Evolutionary conservation across 2,797 vertebrate genomes (phyloP), one percentile per base, ranked within the genome.

Genomic region (Pelobates cultripes): DNA sequence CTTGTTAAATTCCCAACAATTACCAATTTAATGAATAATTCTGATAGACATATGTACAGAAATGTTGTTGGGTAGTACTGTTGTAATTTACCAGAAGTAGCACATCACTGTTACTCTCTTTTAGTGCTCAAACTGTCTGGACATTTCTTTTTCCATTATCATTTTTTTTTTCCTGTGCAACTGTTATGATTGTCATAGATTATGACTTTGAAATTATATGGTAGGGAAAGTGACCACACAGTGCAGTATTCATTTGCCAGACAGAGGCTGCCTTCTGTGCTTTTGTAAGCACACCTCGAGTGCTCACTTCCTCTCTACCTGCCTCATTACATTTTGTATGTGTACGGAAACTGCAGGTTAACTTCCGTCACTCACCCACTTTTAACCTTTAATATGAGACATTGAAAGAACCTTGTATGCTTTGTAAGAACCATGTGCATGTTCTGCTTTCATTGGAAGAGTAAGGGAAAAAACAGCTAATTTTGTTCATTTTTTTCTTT

Each of bases 251-350:
- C 44, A 84, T 72, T 15, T 60, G 67, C 82, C 73, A 79, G 77
- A 84, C 77, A 84, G 71, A 83, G 72, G 51, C 45, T 71, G 72
- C 72, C 77, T 84, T 84, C 82, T 84, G 72, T 84, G 72, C 55
- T 66, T 70, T 77, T 73, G 70, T 17, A 73, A 77, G 80, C 73
- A 79, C 77, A 79, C 77, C 77, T 84, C 82, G 47, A 75, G 77
- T 73, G 70, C 51, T 60, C 66, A 75, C 82, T 79, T 84, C 82
- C 82, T 45, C 70, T 79, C 77, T 84, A 84, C 77, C 82, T 84
- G 82, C 82, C 82, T 84, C 82, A 84, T 84, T 84, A 84, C 82
- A 79, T 79, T 84, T 79, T 75, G 82, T 84, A 70, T 84, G 82
- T 75, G 72, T 75, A 84, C 82, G 82, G 82, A 84, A 84, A 84